Base-by-base conservation (phyloP, 2,797 vertebrate species). In the Psittacula derbiana region DNA sequence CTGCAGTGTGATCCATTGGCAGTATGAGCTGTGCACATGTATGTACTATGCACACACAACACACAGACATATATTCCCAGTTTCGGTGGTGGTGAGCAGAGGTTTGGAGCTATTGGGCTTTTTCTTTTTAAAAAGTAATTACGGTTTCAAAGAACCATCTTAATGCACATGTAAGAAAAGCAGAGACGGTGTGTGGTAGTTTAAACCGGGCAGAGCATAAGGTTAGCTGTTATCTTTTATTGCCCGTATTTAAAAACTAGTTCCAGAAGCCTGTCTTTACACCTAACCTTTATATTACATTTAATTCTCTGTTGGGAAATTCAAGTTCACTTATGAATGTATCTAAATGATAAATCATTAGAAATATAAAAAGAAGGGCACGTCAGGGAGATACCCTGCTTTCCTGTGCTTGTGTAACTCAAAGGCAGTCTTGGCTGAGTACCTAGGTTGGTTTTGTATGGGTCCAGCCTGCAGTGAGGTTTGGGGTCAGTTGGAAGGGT, bases 211-310 rank as follows among this genome's bases (percentile, higher is more conserved):
- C 44, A 74, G 80, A 92, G 52, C 64, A 11, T 84, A 73, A 94
- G 44, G 60, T 95, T 92, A 94, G 67, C 86, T 94, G 83, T 91
- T 94, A 84, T 84, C 78, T 90, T 91, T 67, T 80, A 67, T 80
- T 94, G 71, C 57, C 74, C 64, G 8, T 78, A 70, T 87, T 93
- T 74, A 80, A 92, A 85, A 93, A 78, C 30, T 50, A 46, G 44
- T 90, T 94, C 62, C 60, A 85, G 64, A 36, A 93, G 40, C 70
- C 74, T 55, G 16, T 93, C 82, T 88, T 93, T 76, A 62, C 36
- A 66, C 38, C 49, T 83, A 71, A 89, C 44, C 80, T 89, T 78
- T 74, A 17, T 46, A 83, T 44, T 75, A 62, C 13, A 33, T 89
- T 91, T 71, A 36, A 74, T 94, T 92, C 53, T 49, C 62, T 80